Evolutionary conservation across 2,888 invertebrate genomes (phyloP), one percentile per base, ranked within the genome.

Genomic region (Drosophila mercatorum): DNA sequence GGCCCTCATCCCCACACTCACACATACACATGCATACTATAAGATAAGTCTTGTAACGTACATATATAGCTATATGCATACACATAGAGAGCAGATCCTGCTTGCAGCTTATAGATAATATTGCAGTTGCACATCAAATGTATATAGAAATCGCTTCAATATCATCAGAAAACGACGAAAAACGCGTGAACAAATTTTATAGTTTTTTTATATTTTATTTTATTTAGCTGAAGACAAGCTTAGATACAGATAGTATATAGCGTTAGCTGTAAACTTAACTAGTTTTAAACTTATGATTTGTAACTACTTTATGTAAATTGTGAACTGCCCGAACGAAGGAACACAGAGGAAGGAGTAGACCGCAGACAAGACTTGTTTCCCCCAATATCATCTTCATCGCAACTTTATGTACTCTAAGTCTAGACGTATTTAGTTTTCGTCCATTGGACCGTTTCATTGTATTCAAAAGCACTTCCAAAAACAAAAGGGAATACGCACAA

Each of bases 141-240:
- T 75, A 75, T 10, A 75, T 66, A 75, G 52, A 60, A 71, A 71
- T 75, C 76, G 76, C 76, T 76, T 76, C 76, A 68, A 73, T 72
- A 72, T 76, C 76, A 75, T 60, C 63, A 59, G 59, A 47, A 34
- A 14, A 26, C 41, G 31, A 56, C 5, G 5, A 5, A 5, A 28
- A 28, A 28, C 4, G 28, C 28, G 28, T 28, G 28, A 31, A 75
- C 43, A 62, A 70, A 71, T 70, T 75, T 60, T 41, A 44, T 52
- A 41, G 36, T 28, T 36, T 14, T 36, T 1, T 12, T 40, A 10
- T 34, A 1, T 5, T 22, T 22, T 22, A 28, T n/a, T 64, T 52
- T 11, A 56, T 40, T 26, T 64, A 56, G 44, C 65, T 61, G 38
- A 40, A 46, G 8, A 66, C 17, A 62, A 70, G 12, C 34, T 10